Evolutionary conservation across 2,888 invertebrate genomes (phyloP).

Genomic region (Drosophila neonasuta): DNA sequence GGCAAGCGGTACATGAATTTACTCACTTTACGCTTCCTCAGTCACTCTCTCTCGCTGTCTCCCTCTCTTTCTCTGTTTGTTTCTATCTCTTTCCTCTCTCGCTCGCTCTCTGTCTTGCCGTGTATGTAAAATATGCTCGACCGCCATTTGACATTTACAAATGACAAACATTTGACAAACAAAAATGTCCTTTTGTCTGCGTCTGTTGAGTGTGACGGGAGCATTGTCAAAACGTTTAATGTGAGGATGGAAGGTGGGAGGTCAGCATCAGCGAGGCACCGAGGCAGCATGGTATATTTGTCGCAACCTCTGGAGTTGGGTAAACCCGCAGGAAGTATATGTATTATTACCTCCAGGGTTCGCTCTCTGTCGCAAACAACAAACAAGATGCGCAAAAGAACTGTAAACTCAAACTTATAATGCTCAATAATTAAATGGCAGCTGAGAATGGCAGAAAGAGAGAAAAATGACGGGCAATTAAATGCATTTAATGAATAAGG

Average conservation of each 20-base stretch:
- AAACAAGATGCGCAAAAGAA: conserved; percentile 18
- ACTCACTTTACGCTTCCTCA: conserved; percentile 4
- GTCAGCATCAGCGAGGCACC: conserved; percentile 5
- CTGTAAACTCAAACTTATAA: conserved; percentile 17
- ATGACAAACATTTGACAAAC: conserved; percentile 77
- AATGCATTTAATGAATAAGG: conserved; percentile 47
- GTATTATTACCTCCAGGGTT: conserved; percentile 19
- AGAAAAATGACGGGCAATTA: conserved; percentile 17
- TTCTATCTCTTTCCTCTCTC: not conserved
- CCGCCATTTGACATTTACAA: conserved; percentile 78
- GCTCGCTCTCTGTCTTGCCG: conserved; percentile 9
- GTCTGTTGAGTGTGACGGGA: conserved; percentile 28
- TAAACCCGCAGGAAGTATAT: conserved; percentile 36
- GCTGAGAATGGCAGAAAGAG: not conserved
- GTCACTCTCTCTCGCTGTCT: not conserved
- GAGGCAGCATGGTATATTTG: conserved; percentile 32
- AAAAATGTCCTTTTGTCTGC: conserved; percentile 60
- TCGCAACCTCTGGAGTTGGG: not conserved
- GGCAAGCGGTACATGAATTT: conserved; percentile 26
- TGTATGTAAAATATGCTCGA: conserved; percentile 74
- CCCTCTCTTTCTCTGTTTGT: not conserved
- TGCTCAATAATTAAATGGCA: conserved; percentile 54
- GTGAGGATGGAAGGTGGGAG: conserved; percentile 21
- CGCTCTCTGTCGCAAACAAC: conserved; percentile 8
- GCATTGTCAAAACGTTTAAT: conserved; percentile 64